phyloP scores from a whole-genome alignment of 2,888 invertebrate genomes.

The Leptinotarsa juncta region DNA sequence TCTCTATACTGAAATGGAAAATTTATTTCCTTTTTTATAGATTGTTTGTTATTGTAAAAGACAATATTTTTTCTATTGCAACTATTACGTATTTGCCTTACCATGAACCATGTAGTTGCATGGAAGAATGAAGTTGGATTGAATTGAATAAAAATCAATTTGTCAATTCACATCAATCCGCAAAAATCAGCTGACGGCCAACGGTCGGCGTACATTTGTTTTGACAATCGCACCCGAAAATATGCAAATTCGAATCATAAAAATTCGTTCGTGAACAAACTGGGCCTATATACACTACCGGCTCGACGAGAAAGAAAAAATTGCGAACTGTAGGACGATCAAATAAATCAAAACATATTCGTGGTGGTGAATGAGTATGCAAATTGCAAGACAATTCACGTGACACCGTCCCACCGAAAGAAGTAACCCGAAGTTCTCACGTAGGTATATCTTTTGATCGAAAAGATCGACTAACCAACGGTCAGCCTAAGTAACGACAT shows the following conservation, averaged over 20 bases:
- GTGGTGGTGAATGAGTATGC: constrained; percentile 64
- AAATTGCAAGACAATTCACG: constrained; percentile 61
- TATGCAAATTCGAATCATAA: constrained; percentile 42
- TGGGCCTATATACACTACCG: constrained; percentile 11
- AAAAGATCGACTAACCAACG: constrained; percentile 55
- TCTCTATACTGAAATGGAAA: no score
- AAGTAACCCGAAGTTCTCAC: constrained; percentile 62
- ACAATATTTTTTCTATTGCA: no score
- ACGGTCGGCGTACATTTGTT: constrained; percentile 48
- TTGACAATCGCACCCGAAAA: constrained; percentile 47
- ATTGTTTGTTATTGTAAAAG: no score
- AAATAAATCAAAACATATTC: constrained; percentile 65
- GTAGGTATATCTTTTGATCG: constrained; percentile 58
- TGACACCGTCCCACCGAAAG: constrained; percentile 56
- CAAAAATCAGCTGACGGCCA: constrained; percentile 43
- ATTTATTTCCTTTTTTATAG: no score
- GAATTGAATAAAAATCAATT: no score
- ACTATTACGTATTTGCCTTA: no score
- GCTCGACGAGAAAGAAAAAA: constrained; percentile 30
- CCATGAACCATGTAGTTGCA: no score
- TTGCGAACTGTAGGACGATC: constrained; percentile 40
- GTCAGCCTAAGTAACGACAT: constrained; percentile 67
- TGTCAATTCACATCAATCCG: background rate
- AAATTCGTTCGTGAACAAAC: constrained; percentile 42
- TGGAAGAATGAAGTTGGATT: no score